Evolutionary conservation across 2,113 vertebrate genomes (phyloP).

Genomic region (Bungarus multicinctus): DNA sequence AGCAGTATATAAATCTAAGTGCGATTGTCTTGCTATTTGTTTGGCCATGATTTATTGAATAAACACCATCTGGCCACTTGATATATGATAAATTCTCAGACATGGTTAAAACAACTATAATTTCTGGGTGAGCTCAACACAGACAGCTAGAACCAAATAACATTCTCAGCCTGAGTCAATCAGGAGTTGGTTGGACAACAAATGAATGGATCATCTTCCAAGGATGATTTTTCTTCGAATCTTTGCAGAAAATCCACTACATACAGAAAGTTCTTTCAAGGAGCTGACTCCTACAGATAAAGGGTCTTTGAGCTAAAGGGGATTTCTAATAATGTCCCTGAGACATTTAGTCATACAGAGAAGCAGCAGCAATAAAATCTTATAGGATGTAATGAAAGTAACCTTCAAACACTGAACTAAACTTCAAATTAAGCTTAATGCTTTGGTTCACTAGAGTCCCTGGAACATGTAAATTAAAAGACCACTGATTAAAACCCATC

Average conservation of each 20-base stretch:
- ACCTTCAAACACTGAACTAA: not conserved
- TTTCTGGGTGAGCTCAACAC: not conserved
- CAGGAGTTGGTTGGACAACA: not conserved
- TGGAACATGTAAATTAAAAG: not conserved
- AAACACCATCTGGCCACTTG: not conserved
- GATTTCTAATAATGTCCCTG: not conserved
- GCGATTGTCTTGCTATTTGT: not conserved
- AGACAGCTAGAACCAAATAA: not conserved
- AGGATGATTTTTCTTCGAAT: not conserved
- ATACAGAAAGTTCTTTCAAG: not conserved
- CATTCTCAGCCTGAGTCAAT: not conserved
- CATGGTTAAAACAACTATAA: not conserved
- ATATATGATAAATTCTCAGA: not conserved
- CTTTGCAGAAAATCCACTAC: not conserved
- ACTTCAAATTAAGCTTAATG: not conserved
- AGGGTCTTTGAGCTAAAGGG: not conserved
- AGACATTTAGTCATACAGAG: not conserved
- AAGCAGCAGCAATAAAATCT: not conserved
- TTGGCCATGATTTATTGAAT: not conserved
- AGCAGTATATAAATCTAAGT: not conserved
- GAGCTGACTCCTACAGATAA: not conserved
- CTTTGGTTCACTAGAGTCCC: not conserved
- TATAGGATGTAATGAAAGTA: not conserved
- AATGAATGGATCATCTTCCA: not conserved
- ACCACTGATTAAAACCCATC: not conserved